A percentile compares a stretch with the other conserved stretches of the same genome.
phyloP scores from a whole-genome alignment of 2,888 invertebrate species.

The Deroplatys truncata region DNA sequence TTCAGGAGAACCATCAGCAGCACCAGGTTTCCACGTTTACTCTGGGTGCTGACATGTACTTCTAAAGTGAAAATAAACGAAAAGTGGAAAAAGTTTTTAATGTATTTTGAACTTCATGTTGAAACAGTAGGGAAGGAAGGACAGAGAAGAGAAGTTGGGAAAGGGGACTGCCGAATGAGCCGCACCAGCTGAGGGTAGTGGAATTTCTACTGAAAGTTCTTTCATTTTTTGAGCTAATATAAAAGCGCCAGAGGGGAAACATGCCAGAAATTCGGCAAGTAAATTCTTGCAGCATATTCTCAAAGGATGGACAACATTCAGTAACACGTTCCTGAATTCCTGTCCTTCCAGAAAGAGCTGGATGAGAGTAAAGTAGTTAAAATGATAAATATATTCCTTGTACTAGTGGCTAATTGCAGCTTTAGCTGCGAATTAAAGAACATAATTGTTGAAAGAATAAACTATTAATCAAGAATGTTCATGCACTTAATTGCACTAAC shows the following conservation, averaged over 20 bases:
- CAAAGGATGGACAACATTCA: too few species aligned
- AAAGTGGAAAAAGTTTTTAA: background rate
- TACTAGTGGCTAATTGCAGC: too few species aligned
- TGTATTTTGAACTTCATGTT: background rate
- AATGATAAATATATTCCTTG: too few species aligned
- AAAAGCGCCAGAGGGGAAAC: background rate
- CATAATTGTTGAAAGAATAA: too few species aligned
- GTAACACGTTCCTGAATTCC: too few species aligned
- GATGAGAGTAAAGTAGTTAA: too few species aligned
- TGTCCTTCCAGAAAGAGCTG: too few species aligned
- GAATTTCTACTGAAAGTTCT: background rate
- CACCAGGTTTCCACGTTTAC: background rate
- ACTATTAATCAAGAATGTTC: too few species aligned
- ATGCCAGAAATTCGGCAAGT: too few species aligned
- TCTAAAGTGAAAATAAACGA: background rate
- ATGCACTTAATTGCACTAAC: too few species aligned
- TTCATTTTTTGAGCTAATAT: background rate
- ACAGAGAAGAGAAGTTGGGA: background rate
- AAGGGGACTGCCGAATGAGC: background rate
- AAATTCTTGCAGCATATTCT: too few species aligned
- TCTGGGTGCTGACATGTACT: background rate
- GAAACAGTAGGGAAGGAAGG: background rate
- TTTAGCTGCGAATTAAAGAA: too few species aligned
- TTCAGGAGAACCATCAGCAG: background rate
- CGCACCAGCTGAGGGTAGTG: background rate